Evolutionary conservation across 2,113 vertebrate genomes (phyloP).

Genomic region (Pholis gunnellus): DNA sequence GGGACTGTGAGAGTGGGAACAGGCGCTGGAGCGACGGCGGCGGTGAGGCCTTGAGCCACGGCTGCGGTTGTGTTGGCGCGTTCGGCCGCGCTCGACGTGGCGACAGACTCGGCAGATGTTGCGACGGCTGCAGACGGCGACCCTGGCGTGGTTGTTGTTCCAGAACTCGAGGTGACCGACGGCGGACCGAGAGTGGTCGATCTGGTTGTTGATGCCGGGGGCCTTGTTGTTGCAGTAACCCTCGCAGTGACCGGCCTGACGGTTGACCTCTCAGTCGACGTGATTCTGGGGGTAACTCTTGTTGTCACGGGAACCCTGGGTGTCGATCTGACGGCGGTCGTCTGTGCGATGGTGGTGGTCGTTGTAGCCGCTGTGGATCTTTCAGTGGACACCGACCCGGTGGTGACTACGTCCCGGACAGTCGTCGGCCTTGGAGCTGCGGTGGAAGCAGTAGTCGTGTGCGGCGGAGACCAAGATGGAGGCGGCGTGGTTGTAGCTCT

Average conservation of each 20-base stretch:
- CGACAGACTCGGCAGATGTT: conserved; percentile 27
- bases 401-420: conserved; percentile 64
- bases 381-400: conserved; percentile 57
- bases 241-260: conserved; percentile 64
- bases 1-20: conserved; percentile 22
- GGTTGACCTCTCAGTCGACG: conserved; percentile 38
- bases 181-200: conserved; percentile 38
- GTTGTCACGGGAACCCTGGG: conserved; percentile 59
- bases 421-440: conserved; percentile 46
- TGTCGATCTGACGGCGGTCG: conserved; percentile 59
- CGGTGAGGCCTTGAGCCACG: neutral
- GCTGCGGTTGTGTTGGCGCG: neutral
- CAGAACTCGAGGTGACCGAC: conserved; percentile 8
- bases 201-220: conserved; percentile 46
- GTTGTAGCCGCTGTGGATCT: conserved; percentile 31
- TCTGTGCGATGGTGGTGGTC: conserved; percentile 31
- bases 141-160: conserved; percentile 30
- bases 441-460: conserved; percentile 50
- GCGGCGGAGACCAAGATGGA: conserved; percentile 23
- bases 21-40: neutral
- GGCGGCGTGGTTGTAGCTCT: conserved; percentile 35
- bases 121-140: conserved; percentile 19
- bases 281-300: conserved; percentile 52
- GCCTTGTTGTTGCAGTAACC: conserved; percentile 68
- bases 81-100: conserved; percentile 43